phyloP scores from a whole-genome alignment of 2,113 vertebrate species.

The Solea solea region DNA sequence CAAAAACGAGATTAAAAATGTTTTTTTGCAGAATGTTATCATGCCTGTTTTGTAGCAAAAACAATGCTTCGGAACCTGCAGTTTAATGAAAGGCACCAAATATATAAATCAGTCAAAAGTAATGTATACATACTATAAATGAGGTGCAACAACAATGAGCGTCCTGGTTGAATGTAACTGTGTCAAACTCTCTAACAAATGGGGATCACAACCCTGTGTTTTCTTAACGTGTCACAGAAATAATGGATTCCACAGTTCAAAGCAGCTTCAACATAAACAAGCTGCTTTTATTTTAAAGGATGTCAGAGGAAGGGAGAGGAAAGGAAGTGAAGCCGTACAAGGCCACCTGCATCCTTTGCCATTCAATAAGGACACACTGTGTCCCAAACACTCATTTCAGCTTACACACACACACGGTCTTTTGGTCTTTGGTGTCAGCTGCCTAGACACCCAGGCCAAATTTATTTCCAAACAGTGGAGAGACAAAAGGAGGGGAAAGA shows the following conservation, averaged over 20 bases:
- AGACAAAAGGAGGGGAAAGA: conserved; percentile 27
- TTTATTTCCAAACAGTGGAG: conserved; percentile 60
- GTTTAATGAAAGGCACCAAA: background rate
- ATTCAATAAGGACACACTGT: conserved; percentile 48
- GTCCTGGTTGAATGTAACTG: background rate
- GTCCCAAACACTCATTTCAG: conserved; percentile 19
- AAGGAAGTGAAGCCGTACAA: conserved; percentile 61
- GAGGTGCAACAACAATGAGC: background rate
- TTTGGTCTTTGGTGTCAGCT: conserved; percentile 59
- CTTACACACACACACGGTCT: conserved; percentile 34
- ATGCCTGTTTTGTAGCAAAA: conserved; percentile 1
- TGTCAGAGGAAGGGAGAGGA: conserved; percentile 57
- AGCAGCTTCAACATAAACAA: conserved; percentile 43
- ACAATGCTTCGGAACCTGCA: conserved; percentile 10
- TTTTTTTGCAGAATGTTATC: too few relatives aligned
- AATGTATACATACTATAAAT: background rate
- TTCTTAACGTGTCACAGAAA: conserved; percentile 44
- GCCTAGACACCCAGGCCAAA: conserved; percentile 55
- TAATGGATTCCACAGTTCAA: conserved; percentile 39
- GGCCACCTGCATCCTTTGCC: conserved; percentile 77
- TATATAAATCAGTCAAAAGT: background rate
- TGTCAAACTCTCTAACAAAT: background rate
- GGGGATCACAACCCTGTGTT: conserved; percentile 19
- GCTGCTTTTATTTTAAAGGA: conserved; percentile 63
- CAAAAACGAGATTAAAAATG: background rate